These are phyloP conservation scores for Esox niger DNA, from an alignment of 2,113 vertebrate genomes.

Conservation along the genomic window DNA sequence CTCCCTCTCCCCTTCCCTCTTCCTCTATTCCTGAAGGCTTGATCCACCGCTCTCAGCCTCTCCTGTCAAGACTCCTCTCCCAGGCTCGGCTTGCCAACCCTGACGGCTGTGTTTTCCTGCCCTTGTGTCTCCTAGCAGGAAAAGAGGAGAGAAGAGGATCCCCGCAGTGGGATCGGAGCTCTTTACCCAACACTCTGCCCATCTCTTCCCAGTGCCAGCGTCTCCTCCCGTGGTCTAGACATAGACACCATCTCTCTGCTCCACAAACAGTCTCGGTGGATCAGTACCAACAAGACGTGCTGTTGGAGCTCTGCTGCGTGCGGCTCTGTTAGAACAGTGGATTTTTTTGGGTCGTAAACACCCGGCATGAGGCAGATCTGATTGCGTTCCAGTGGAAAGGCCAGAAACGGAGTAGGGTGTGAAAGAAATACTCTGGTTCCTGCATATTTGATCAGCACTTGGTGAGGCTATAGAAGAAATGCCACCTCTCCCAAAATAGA, in stretches of 20 bases:
- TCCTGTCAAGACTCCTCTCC: slow-evolving; percentile 44
- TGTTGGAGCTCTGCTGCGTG: not conserved
- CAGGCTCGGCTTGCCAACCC: slow-evolving; percentile 44
- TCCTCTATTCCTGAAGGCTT: not conserved
- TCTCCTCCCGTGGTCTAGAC: slow-evolving; percentile 17
- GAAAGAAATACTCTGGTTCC: too few species aligned
- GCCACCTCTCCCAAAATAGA: too few species aligned
- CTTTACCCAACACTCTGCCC: slow-evolving; percentile 6
- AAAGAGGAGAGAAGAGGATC: slow-evolving; percentile 20
- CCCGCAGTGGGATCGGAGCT: not conserved
- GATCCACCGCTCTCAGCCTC: slow-evolving; percentile 5
- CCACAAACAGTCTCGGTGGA: not conserved
- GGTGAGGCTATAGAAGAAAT: too few species aligned
- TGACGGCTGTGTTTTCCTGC: slow-evolving; percentile 46
- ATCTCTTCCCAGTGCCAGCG: not conserved
- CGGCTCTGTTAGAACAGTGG: not conserved
- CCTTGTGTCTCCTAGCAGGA: slow-evolving; percentile 39
- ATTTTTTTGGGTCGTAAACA: not conserved
- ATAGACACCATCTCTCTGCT: not conserved
- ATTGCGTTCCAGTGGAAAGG: too few species aligned
- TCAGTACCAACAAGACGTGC: not conserved
- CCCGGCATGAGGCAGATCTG: too few species aligned
- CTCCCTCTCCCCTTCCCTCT: slow-evolving; percentile 21
- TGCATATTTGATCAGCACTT: too few species aligned
- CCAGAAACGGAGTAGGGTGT: too few species aligned